Conservation (phyloP, 1,140 invertebrate genomes). For the Argopecten irradians region DNA sequence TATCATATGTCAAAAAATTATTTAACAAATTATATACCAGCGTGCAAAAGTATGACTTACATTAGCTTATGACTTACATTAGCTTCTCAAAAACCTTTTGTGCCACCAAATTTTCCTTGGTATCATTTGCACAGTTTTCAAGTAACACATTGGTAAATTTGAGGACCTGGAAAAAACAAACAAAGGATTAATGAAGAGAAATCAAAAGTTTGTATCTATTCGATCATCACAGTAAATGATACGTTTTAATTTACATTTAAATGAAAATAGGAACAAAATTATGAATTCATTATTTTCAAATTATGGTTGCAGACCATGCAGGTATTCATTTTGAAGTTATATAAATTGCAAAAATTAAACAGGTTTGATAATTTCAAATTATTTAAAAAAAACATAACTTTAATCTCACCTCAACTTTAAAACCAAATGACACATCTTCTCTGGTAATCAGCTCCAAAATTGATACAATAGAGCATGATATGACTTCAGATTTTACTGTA, state of each 20-base stretch:
- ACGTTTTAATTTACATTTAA: too few relatives aligned
- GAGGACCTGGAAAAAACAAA: conserved; percentile 25
- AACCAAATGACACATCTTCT: not conserved
- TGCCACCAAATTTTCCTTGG: conserved; percentile 28
- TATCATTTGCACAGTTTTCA: conserved; percentile 29
- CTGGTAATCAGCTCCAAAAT: not conserved
- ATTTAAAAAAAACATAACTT: too few relatives aligned
- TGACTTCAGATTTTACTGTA: not conserved
- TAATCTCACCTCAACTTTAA: not conserved
- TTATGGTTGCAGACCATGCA: too few relatives aligned
- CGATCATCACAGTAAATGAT: too few relatives aligned
- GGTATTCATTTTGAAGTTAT: too few relatives aligned
- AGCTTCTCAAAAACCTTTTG: not conserved
- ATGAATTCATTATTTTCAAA: too few relatives aligned
- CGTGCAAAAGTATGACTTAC: not conserved
- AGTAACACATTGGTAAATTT: conserved; percentile 32
- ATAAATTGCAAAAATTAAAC: too few relatives aligned
- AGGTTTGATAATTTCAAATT: too few relatives aligned
- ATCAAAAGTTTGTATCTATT: too few relatives aligned
- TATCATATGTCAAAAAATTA: not conserved
- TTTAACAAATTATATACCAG: not conserved
- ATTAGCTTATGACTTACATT: not conserved
- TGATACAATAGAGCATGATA: not conserved
- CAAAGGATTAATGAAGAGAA: too few relatives aligned
- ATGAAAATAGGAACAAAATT: too few relatives aligned